Evolutionary conservation across 2,113 vertebrate genomes (phyloP), one percentile per base, ranked within the genome.

Genomic region (Pica pica): DNA sequence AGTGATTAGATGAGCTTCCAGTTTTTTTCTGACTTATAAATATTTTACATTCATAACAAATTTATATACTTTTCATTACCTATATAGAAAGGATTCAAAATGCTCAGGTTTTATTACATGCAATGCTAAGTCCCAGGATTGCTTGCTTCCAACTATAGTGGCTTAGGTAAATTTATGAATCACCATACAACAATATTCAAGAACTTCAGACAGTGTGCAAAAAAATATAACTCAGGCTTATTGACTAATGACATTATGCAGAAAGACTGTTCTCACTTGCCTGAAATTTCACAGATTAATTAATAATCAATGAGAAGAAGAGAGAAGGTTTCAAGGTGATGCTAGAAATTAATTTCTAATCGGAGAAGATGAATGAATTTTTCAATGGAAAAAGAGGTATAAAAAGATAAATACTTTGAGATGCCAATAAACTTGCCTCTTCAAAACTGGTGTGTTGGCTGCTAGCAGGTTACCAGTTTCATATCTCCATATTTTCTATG

Each of bases 271-370:
- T 83, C 49, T 76, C 37, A 22, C 15, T 59, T 84, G 20, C 21
- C 42, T 85, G 75, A 91, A 93, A 91, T 89, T 47, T 87, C 59
- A 80, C 11, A 84, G 67, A 56, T 91, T 84, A 89, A 85, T 94
- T 89, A 93, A 64, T 87, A 95, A 90, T 77, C 87, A 87, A 65
- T 85, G n/a, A 93, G 33, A 75, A 83, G 27, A 92, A 74, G 17
- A 61, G 37, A 89, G 24, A 49, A 13, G 2, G 6, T 76, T 89
- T 79, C 44, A 59, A 92, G 49, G 46, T 76, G 49, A 84, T 64
- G 76, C 26, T 64, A 76, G 26, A 71, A 89, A 95, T 69, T 93
- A 93, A 89, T 93, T 95, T 94, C 61, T 94, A 79, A 91, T 89
- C 6, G 2, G 71, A 68, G 57, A 93, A 87, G 15, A 85, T 89